Base-by-base conservation (phyloP, 2,113 vertebrate species). In the Oxyruncus cristatus region DNA sequence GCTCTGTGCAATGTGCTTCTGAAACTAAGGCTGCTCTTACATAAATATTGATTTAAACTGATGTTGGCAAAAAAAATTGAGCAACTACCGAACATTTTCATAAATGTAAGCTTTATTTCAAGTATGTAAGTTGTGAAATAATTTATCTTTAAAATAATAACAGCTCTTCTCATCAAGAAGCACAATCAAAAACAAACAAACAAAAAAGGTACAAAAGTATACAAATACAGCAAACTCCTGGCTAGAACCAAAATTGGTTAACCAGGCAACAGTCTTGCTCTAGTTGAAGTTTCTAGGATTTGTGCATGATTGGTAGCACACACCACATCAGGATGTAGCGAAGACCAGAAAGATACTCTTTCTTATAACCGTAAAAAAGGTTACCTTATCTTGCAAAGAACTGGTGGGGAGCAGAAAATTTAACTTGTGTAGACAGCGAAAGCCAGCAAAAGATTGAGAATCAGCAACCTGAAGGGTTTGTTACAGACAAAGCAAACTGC, bases 401-500 rank as follows among this genome's bases (percentile, higher is more conserved):
- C 11, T 35, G 2, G 3, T 56, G 19, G 8, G 1, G 10, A 37
- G n/a, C 6, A 3, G 5, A 28, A 89, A 78, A 44, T 10, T 18
- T 42, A 20, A 49, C 14, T 68, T 76, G 2, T 5, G 24, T 20
- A 44, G 41, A 6, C 12, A 24, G 28, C 3, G 4, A 79, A 56
- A 88, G 14, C 11, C 30, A 68, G 11, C 2, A 56, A 32, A 78
- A 67, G 13, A 33, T 32, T 68, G 20, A 55, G 35, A 88, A 28
- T 44, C 23, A 15, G 59, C 21, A 63, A 1, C 5, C 74, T 33
- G 6, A 39, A 46, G 5, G 24, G 11, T 50, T 81, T 49, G 4
- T 37, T 66, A 5, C 1, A 52, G n/a, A 81, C 0, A 0, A 53
- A 70, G 4, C 8, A 50, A 37, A 53, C 18, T 49, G 17, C 74